Percentiles rank a stretch among this genome's conserved stretches.
Conservation (phyloP, 2,113 vertebrate genomes). For the Colossoma macropomum region DNA sequence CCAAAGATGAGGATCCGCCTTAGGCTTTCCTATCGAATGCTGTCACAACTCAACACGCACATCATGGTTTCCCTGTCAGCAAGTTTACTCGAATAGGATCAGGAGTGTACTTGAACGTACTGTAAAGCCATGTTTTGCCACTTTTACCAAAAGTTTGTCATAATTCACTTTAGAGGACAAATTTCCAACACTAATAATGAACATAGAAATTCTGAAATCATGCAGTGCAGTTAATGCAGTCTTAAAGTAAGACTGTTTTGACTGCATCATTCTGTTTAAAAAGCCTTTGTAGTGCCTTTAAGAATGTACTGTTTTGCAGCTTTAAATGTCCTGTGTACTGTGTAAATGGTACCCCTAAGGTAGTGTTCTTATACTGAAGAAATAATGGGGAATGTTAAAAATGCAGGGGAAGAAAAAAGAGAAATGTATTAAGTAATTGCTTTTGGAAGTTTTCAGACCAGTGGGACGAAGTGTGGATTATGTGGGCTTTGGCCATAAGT, state of each 20-base stretch:
- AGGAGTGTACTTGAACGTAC: conserved; percentile 24
- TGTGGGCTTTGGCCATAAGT: not conserved
- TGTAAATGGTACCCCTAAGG: not conserved
- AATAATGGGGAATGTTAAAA: not conserved
- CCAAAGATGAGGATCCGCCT: conserved; percentile 49
- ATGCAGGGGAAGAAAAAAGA: not conserved
- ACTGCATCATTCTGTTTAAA: not conserved
- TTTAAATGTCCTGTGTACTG: not conserved
- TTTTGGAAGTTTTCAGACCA: not conserved
- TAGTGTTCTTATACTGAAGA: not conserved
- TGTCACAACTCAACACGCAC: conserved; percentile 73
- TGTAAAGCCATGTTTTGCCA: conserved; percentile 12
- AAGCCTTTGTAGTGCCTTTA: conserved; percentile 14
- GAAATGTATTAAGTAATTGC: not conserved
- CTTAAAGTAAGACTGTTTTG: conserved; percentile 6
- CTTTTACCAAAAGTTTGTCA: not conserved
- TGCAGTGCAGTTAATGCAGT: not conserved
- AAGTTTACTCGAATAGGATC: not conserved
- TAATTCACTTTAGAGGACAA: not conserved
- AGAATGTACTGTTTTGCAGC: not conserved
- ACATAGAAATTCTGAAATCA: not conserved
- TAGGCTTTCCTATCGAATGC: conserved; percentile 64
- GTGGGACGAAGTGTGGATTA: not conserved
- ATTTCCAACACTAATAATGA: not conserved
- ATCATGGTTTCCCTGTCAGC: conserved; percentile 60